These are phyloP conservation scores for Epirrhoe alternata DNA, from an alignment of 2,888 invertebrate species.

Conservation along the genomic window DNA sequence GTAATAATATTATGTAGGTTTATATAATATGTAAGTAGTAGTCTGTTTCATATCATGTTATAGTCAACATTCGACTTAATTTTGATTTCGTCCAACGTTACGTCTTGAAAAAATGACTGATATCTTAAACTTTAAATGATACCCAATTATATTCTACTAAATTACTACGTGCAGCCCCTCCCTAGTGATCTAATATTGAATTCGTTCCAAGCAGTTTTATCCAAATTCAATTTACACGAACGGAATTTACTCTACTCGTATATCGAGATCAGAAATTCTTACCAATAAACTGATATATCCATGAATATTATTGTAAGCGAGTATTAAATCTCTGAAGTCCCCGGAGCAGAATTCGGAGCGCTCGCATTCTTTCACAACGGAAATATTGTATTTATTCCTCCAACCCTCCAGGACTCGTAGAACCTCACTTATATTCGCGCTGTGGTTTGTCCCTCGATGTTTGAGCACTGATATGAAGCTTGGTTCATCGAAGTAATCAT, in stretches of 20 bases:
- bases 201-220: background rate
- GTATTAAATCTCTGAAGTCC: constrained; percentile 84
- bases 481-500: constrained; percentile 66
- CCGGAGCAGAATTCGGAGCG: constrained; percentile 85
- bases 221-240: constrained; percentile 12
- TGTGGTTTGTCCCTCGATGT: constrained; percentile 62
- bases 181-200: background rate
- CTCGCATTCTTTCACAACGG: constrained; percentile 71
- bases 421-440: constrained; percentile 67
- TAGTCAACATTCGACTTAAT: no score
- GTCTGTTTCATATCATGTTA: no score
- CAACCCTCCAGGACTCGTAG: constrained; percentile 68
- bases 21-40: no score
- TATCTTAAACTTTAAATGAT: no score
- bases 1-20: no score
- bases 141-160: background rate
- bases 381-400: constrained; percentile 71
- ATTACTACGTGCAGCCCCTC: background rate
- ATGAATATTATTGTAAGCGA: constrained; percentile 89
- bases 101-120: no score
- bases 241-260: constrained; percentile 1
- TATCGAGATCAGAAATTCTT: constrained; percentile 55
- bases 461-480: constrained; percentile 68
- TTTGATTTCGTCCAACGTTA: no score
- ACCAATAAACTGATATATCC: constrained; percentile 93